Conservation (phyloP, 2,797 vertebrate species). For the Florisuga fusca region DNA sequence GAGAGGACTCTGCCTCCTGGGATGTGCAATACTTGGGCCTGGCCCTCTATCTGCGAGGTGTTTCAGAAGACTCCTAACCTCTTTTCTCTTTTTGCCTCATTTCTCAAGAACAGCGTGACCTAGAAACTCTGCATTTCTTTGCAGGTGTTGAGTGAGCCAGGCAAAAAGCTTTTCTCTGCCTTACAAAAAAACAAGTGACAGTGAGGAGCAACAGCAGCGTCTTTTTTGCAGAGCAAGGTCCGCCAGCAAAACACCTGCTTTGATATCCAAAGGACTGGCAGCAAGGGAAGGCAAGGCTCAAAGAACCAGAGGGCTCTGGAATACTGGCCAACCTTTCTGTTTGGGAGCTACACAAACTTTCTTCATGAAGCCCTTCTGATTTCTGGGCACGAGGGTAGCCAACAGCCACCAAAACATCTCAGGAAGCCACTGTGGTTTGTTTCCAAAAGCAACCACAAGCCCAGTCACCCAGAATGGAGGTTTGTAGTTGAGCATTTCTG, state of each 20-base stretch:
- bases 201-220: neutral
- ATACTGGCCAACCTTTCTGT: accelerated
- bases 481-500: neutral
- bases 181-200: neutral
- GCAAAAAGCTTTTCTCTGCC: neutral
- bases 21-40: neutral
- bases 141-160: neutral
- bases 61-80: neutral
- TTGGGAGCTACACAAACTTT: neutral
- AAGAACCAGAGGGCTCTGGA: neutral
- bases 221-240: neutral
- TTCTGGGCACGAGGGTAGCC: neutral
- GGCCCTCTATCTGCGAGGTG: neutral
- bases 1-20: neutral
- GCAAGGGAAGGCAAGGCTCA: neutral
- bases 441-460: neutral
- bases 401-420: neutral
- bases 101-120: neutral
- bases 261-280: neutral
- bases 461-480: neutral
- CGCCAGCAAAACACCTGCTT: neutral
- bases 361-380: neutral
- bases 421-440: neutral
- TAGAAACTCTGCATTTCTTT: slow-evolving; percentile 26
- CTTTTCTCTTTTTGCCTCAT: neutral